A percentile compares a stretch with the other conserved stretches of the same genome.
phyloP scores from a whole-genome alignment of 1,140 invertebrate species.

The Sycophila sp. region DNA sequence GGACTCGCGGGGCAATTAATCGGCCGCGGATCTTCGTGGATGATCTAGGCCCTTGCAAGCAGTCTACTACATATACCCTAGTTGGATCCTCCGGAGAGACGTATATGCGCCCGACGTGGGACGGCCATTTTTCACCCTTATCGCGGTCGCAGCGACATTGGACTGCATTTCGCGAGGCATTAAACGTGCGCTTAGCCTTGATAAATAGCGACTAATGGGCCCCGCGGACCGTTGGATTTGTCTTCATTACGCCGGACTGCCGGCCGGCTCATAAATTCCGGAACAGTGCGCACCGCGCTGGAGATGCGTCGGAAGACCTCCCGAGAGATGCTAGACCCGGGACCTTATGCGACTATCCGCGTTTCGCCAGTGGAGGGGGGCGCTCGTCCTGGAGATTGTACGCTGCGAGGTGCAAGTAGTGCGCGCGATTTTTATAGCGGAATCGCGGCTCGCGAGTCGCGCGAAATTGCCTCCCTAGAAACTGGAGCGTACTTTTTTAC shows the following conservation, averaged over 20 bases:
- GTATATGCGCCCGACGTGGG: background rate
- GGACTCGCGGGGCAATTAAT: background rate
- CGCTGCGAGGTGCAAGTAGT: background rate
- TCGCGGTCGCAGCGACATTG: background rate
- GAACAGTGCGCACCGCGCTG: no score
- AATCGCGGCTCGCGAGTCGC: background rate
- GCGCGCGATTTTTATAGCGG: background rate
- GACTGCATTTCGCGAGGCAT: background rate
- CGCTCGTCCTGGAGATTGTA: background rate
- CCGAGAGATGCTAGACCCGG: no score
- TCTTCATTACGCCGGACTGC: slow-evolving; percentile 8
- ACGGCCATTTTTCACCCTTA: background rate
- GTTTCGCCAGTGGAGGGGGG: no score
- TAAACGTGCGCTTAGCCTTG: background rate
- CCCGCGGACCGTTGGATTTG: background rate
- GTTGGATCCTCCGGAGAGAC: no score
- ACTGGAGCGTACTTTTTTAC: no score
- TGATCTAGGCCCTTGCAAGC: slow-evolving; percentile 5
- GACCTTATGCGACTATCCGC: background rate
- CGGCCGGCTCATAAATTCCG: background rate
- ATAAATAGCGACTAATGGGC: slow-evolving; percentile 10
- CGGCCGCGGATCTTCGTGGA: background rate
- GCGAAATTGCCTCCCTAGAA: background rate
- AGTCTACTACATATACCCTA: no score
- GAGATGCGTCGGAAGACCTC: no score